Base-by-base conservation (phyloP, 2,888 invertebrate genomes). In the Lithophane socia region DNA sequence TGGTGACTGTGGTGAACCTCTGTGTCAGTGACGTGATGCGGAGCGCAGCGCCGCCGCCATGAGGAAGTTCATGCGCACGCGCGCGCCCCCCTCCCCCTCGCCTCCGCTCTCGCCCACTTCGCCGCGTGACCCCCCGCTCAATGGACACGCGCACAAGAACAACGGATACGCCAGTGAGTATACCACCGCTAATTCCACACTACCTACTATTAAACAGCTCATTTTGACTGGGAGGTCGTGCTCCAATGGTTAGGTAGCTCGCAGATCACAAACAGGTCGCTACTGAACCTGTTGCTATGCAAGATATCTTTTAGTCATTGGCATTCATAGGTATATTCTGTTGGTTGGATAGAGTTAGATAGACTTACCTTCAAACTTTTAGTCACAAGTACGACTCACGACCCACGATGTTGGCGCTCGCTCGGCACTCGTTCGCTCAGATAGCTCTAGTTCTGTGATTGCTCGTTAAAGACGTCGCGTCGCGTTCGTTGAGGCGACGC, bases 11-110 rank as follows among this genome's bases (percentile, higher is more conserved):
- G 29, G 49, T 67, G 67, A 56, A n/a, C 52, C 54, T 54, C 63
- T 16, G 61, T 49, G 63, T 47, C 42, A 24, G 73, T 75, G 78
- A 76, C 77, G 80, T 80, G 72, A 82, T 82, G 82, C 75, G 60
- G 47, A 67, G 64, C 54, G 72, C 47, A 47, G 67, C 65, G 78
- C 65, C 56, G 70, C 73, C 88, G 88, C 77, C 87, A 94, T 94
- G 94, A 94, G 87, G 93, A 94, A 94, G 93, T 94, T 94, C 91
- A 92, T 94, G 92, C 93, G 94, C 85, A 92, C 94, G 89, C 92
- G 93, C 88, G 88, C 83, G 78, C 84, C 83, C 83, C 73, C 52
- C 64, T 49, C 73, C 16, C 24, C 79, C 54, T 67, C 70, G 54
- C 68, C 72, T 60, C 68, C 21, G 21, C n/a, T 13, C 47, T 18